phyloP scores from a whole-genome alignment of 2,797 vertebrate genomes.

The Coluber constrictor region DNA sequence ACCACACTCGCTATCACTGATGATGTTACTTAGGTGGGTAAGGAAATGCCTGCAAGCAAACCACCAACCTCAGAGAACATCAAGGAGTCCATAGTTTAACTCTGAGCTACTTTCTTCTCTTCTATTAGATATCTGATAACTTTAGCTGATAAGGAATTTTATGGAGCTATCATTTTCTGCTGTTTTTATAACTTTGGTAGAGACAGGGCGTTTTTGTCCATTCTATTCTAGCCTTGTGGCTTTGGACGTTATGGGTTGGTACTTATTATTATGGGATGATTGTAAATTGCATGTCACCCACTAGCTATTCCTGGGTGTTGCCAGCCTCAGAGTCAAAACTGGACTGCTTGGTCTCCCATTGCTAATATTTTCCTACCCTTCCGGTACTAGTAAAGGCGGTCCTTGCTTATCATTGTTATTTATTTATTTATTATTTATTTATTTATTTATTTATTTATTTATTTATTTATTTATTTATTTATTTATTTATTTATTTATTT shows the following conservation, averaged over 20 bases:
- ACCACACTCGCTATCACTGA: too few relatives aligned
- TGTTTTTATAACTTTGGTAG: background rate
- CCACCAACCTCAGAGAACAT: too few relatives aligned
- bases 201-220: background rate
- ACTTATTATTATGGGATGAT: background rate
- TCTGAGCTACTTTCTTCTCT: too few relatives aligned
- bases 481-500: too few relatives aligned
- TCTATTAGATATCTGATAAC: background rate
- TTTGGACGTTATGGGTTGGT: background rate
- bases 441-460: too few relatives aligned
- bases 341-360: background rate
- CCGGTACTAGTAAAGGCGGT: background rate
- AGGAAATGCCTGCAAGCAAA: too few relatives aligned
- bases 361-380: background rate
- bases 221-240: background rate
- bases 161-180: background rate
- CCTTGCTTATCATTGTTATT: background rate
- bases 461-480: too few relatives aligned
- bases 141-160: background rate
- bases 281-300: background rate
- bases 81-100: too few relatives aligned
- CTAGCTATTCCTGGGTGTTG: background rate
- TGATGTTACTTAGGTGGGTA: too few relatives aligned
- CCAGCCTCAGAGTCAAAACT: background rate
- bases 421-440: too few relatives aligned